phyloP scores from a whole-genome alignment of 2,797 vertebrate genomes.

The Naso thynnoides region DNA sequence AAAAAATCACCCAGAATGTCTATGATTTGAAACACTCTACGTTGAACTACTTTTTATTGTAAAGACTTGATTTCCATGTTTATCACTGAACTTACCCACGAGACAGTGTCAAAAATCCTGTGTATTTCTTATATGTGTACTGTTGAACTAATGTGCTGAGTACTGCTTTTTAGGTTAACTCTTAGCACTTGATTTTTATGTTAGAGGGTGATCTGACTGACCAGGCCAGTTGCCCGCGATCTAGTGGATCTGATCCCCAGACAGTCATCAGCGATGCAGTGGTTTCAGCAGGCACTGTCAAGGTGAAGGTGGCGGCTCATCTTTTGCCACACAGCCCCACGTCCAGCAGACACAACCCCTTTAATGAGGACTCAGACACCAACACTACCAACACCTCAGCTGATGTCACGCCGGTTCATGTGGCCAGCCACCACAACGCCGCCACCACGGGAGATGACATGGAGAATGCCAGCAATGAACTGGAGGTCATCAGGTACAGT shows the following conservation, averaged over 20 bases:
- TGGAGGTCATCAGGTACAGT: slow-evolving; percentile 95
- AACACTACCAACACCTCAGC: slow-evolving; percentile 87
- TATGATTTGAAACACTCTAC: neutral
- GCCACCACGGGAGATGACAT: slow-evolving; percentile 73
- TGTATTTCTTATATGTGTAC: slow-evolving; percentile 48
- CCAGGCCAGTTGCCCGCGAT: slow-evolving; percentile 90
- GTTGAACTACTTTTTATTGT: neutral
- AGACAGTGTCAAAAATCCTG: slow-evolving; percentile 10
- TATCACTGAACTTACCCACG: neutral
- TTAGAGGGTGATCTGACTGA: slow-evolving; percentile 96
- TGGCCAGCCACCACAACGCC: slow-evolving; percentile 65
- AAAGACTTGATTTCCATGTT: neutral
- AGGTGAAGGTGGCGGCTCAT: slow-evolving; percentile 48
- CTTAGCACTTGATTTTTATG: slow-evolving; percentile 26
- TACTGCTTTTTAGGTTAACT: slow-evolving; percentile 11
- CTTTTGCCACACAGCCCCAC: slow-evolving; percentile 86
- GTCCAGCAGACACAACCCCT: slow-evolving; percentile 93
- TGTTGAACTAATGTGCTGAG: neutral
- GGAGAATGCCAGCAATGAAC: slow-evolving; percentile 83
- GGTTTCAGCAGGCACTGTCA: slow-evolving; percentile 43
- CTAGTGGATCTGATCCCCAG: slow-evolving; percentile 87
- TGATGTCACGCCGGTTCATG: slow-evolving; percentile 90
- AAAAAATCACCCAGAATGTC: neutral
- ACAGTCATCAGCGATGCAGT: slow-evolving; percentile 80
- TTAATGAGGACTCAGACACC: slow-evolving; percentile 89